phyloP scores from a whole-genome alignment of 1,140 invertebrate genomes.

The Druon quercuslanigerum region DNA sequence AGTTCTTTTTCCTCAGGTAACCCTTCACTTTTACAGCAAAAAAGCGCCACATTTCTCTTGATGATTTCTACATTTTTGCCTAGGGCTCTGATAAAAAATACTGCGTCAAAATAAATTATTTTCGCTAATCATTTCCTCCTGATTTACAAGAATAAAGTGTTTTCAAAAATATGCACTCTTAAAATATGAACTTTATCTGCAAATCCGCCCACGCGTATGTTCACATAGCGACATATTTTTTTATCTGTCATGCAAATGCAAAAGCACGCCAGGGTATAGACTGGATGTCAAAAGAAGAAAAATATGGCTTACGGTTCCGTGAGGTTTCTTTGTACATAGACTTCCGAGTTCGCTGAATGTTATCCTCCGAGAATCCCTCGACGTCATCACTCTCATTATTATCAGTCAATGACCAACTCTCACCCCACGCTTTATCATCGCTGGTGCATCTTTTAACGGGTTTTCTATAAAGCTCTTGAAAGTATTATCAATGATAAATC shows the following conservation, averaged over 20 bases:
- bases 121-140: no score
- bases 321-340: neutral
- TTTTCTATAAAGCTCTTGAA: neutral
- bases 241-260: neutral
- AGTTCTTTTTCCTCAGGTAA: no score
- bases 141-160: no score
- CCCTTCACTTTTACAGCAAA: no score
- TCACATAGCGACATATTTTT: neutral
- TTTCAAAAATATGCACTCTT: neutral
- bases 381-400: slow-evolving; percentile 30
- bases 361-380: slow-evolving; percentile 4
- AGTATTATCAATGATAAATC: neutral
- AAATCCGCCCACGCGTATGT: neutral
- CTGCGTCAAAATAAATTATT: no score
- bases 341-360: slow-evolving; percentile 15
- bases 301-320: neutral
- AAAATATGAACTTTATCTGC: neutral
- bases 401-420: slow-evolving; percentile 24
- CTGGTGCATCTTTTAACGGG: slow-evolving; percentile 13
- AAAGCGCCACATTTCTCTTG: no score
- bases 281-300: slow-evolving; percentile 2
- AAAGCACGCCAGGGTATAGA: neutral
- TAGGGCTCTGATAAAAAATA: no score
- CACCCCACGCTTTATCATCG: neutral
- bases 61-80: no score